Percentiles rank a stretch among this genome's conserved stretches.
phyloP scores from a whole-genome alignment of 2,113 vertebrate species.

The Antechinus flavipes region DNA sequence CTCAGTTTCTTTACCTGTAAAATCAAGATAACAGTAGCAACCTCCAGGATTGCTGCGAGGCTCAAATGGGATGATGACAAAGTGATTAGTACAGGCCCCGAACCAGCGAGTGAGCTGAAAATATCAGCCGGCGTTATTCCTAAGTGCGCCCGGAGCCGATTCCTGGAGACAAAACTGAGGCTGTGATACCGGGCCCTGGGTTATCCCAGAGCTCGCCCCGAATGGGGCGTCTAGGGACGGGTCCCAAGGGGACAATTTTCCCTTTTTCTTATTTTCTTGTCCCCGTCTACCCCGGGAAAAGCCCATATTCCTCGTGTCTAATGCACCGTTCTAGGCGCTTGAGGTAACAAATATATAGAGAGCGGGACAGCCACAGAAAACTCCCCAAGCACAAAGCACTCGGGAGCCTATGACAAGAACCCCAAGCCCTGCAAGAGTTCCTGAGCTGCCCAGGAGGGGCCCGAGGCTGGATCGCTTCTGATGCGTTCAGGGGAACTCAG shows the following conservation, averaged over 20 bases:
- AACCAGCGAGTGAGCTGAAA: background rate
- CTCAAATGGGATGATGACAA: background rate
- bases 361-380: background rate
- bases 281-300: background rate
- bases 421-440: background rate
- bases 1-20: background rate
- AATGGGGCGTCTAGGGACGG: background rate
- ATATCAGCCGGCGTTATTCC: background rate
- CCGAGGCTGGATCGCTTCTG: background rate
- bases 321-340: too few relatives aligned
- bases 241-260: background rate
- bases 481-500: too few relatives aligned
- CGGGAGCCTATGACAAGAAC: background rate
- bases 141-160: too few relatives aligned
- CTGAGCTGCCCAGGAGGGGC: background rate
- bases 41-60: background rate
- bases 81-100: background rate
- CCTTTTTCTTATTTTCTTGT: background rate
- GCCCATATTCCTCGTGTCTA: background rate
- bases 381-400: background rate
- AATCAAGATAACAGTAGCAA: background rate
- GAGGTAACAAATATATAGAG: background rate
- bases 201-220: background rate
- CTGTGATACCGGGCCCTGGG: background rate
- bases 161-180: too few relatives aligned